Evolutionary conservation across 2,888 invertebrate species (phyloP).

Genomic region (Arrhopalites spinosus): DNA sequence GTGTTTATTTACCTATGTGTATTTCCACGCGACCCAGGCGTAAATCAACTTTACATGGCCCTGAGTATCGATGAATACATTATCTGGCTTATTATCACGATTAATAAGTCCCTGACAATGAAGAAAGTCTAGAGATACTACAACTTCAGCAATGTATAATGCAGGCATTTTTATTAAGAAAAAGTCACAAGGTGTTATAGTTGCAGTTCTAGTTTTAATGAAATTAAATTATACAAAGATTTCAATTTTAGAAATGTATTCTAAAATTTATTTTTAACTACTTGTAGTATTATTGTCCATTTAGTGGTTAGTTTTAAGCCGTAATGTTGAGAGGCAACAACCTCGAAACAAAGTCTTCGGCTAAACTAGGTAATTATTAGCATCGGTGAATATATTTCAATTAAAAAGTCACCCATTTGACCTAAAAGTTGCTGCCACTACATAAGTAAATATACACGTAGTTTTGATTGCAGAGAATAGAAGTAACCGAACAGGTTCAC

Average conservation of each 20-base stretch:
- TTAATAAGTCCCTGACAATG: constrained; percentile 84
- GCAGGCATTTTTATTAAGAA: constrained; percentile 88
- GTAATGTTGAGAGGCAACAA: too few species aligned
- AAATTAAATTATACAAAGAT: too few species aligned
- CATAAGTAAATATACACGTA: constrained; percentile 90
- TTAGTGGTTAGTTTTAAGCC: too few species aligned
- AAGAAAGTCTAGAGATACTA: constrained; percentile 85
- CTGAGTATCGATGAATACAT: constrained; percentile 82
- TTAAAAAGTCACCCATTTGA: constrained; percentile 77
- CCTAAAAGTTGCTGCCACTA: constrained; percentile 91
- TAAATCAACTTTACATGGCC: constrained; percentile 95
- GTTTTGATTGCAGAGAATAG: constrained; percentile 87
- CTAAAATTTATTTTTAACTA: too few species aligned
- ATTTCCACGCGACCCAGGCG: constrained; percentile 85
- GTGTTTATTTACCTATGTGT: constrained; percentile 38
- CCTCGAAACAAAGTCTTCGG: too few species aligned
- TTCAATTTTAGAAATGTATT: too few species aligned
- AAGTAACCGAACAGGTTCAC: constrained; percentile 91
- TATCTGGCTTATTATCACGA: constrained; percentile 95
- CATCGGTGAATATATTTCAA: too few species aligned
- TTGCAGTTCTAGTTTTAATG: too few species aligned
- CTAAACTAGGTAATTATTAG: too few species aligned
- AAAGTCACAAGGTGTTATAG: too few species aligned
- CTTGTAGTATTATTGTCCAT: too few species aligned
- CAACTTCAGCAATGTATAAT: constrained; percentile 89